Conservation (phyloP, 2,888 invertebrate genomes). For the Mimachlamys varia region DNA sequence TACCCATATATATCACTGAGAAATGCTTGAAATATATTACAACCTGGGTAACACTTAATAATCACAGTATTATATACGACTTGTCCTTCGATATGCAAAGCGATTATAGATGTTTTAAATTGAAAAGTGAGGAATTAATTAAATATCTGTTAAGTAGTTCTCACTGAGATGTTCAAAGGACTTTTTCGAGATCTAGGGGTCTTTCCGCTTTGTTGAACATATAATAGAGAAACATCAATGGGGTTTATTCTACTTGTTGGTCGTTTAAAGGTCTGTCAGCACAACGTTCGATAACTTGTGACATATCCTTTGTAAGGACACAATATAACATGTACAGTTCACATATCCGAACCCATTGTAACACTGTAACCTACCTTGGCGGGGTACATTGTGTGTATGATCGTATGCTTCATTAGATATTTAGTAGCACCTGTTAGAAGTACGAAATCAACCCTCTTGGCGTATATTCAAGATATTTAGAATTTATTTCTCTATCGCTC, state of each 20-base stretch:
- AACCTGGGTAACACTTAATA: not conserved
- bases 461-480: not conserved
- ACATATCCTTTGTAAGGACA: not conserved
- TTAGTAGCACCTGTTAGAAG: not conserved
- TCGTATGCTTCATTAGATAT: not conserved
- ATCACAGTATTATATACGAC: not conserved
- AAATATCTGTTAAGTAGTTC: not conserved
- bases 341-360: not conserved
- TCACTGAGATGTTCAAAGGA: not conserved
- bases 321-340: not conserved
- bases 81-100: not conserved
- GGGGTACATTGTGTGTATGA: not conserved
- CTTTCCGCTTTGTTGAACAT: not conserved
- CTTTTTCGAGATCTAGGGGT: not conserved
- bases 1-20: too few species aligned
- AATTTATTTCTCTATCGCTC: not conserved
- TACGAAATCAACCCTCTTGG: not conserved
- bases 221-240: not conserved
- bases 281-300: not conserved
- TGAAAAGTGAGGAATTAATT: not conserved
- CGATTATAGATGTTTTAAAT: not conserved
- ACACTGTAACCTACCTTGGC: not conserved
- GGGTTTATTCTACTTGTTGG: not conserved
- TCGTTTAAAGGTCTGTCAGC: conserved; percentile 8
- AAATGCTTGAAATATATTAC: too few species aligned